Base-by-base conservation (phyloP, 2,888 invertebrate genomes). In the Raillietiella orientalis region DNA sequence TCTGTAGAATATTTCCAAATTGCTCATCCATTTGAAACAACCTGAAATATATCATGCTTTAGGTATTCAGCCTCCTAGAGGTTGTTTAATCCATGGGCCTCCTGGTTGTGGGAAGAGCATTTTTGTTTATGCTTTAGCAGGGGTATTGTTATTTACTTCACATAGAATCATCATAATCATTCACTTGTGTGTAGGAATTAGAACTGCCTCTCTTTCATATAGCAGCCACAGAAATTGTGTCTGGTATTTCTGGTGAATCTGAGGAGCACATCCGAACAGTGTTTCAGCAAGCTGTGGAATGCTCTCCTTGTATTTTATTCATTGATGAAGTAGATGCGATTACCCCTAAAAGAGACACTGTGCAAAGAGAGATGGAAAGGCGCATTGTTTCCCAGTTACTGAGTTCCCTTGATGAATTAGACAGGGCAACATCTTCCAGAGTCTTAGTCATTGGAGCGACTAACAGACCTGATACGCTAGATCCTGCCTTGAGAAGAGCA, bases 271-370 rank as follows among this genome's bases (percentile, higher is more conserved):
- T 93, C 31, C 55, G 90, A 32, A 70, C 77, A 35, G 47, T 90
- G 9, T 93, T 96, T 50, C 71, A 77, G 20, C 62, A 67, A 40
- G 84, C 87, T 2, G 44, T 58, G 5, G 46, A 51, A 29, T 49
- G 58, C 26, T 59, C 72, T 6, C 77, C 79, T 0, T 70, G 75
- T 43, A 60, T 90, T 9, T 47, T 90, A 20, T 84, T 90, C 41
- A 66, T 96, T 32, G 93, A 96, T 49, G 87, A 93, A 52, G 74
- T 96, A 31, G 93, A 96, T 52, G 66, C 79, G n/a, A 69, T 96
- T 23, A 74, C 79, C 16, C 72, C 71, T 4, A 75, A 79, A 42
- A 55, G 84, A 39, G 66, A 77, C 29, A 66, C 66, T 37, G 79
- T 79, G 3, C 72, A 75, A 38, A 69, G 72, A 42, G 87, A 84